These are phyloP conservation scores for Ptychadena robeensis DNA, from an alignment of 2,797 vertebrate genomes.

Conservation along the genomic window DNA sequence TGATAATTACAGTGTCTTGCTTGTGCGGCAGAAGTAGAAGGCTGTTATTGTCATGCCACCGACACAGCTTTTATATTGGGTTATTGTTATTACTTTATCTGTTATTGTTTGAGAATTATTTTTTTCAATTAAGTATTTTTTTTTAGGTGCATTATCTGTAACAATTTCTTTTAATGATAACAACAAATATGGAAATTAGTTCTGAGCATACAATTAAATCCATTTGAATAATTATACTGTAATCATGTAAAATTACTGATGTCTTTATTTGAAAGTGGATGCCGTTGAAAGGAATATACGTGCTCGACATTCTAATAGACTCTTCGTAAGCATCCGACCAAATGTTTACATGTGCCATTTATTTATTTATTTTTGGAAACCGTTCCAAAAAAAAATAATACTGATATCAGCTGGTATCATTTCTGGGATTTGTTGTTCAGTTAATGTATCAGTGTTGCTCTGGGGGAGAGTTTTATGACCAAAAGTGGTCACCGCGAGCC, in stretches of 20 bases:
- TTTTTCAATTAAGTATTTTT: constrained; percentile 73
- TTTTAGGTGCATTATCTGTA: constrained; percentile 69
- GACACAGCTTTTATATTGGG: constrained; percentile 62
- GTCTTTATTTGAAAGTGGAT: constrained; percentile 73
- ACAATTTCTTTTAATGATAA: constrained; percentile 71
- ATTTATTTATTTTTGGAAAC: background rate
- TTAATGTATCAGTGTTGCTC: background rate
- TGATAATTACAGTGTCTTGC: constrained; percentile 35
- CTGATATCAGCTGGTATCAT: background rate
- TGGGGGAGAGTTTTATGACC: too few relatives aligned
- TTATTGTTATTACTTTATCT: constrained; percentile 65
- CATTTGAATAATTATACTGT: constrained; percentile 79
- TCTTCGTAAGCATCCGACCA: constrained; percentile 62
- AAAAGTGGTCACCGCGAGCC: too few relatives aligned
- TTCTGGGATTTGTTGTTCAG: background rate
- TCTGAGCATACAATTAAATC: constrained; percentile 72
- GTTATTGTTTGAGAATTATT: constrained; percentile 67
- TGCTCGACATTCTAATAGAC: constrained; percentile 69
- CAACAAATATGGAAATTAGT: constrained; percentile 73
- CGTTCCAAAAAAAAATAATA: background rate
- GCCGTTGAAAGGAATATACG: constrained; percentile 69
- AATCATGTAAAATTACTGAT: constrained; percentile 78
- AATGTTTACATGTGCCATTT: constrained; percentile 57
- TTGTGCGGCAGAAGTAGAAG: constrained; percentile 50
- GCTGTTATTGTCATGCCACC: constrained; percentile 61